Evolutionary conservation across 2,888 invertebrate species (phyloP).

Genomic region (Eupithecia pulchellata): DNA sequence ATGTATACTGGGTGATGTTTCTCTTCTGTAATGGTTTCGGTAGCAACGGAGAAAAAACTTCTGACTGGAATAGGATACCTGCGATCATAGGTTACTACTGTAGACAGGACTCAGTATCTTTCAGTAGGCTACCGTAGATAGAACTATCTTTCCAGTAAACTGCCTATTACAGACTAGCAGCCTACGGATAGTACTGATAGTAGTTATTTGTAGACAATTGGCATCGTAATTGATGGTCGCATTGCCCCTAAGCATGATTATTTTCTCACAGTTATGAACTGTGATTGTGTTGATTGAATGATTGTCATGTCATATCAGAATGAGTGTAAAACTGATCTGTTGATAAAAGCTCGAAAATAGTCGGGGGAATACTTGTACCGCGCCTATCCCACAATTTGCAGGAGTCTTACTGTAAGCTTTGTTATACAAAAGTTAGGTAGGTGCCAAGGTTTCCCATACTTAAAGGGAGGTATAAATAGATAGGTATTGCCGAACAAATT

Average conservation of each 20-base stretch:
- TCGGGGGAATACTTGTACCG: background rate
- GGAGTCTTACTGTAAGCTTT: too few species aligned
- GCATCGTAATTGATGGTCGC: slow-evolving; percentile 49
- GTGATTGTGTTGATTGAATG: slow-evolving; percentile 69
- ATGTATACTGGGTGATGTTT: background rate
- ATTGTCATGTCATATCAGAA: slow-evolving; percentile 53
- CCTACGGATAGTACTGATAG: background rate
- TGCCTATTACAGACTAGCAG: background rate
- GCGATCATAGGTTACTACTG: background rate
- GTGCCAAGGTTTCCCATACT: too few species aligned
- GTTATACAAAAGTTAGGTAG: too few species aligned
- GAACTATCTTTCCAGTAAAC: background rate
- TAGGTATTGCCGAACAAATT: too few species aligned
- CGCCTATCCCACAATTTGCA: slow-evolving; percentile 6
- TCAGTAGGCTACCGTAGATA: background rate
- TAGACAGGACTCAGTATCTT: background rate
- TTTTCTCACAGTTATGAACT: slow-evolving; percentile 69
- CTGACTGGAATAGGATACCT: background rate
- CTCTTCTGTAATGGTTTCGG: background rate
- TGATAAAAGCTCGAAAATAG: slow-evolving; percentile 13
- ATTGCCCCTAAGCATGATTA: slow-evolving; percentile 64
- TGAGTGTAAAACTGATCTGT: slow-evolving; percentile 18
- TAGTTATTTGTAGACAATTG: background rate
- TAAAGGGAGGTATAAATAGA: too few species aligned
- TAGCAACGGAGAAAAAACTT: background rate